These are phyloP conservation scores for Luffia ferchaultella DNA, from an alignment of 2,888 invertebrate species.

Conservation along the genomic window DNA sequence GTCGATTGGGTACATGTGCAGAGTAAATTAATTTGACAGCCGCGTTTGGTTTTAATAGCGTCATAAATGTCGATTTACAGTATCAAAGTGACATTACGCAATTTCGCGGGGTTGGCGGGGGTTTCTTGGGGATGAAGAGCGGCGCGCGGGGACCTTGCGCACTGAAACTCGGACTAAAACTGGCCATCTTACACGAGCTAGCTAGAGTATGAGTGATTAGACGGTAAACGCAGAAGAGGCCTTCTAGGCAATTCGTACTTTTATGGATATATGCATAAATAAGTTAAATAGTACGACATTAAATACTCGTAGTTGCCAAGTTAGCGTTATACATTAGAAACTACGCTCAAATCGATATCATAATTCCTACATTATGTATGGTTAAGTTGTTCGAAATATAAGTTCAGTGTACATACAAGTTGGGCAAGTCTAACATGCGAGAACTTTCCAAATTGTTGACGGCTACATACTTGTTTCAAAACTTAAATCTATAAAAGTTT, in stretches of 20 bases:
- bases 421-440: not conserved
- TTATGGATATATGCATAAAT: not conserved
- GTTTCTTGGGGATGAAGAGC: too few species aligned
- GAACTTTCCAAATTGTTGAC: not conserved
- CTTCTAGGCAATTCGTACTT: not conserved
- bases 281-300: not conserved
- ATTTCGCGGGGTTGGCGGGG: too few species aligned
- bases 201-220: not conserved
- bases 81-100: too few species aligned
- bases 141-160: not conserved
- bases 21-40: too few species aligned
- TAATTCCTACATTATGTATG: not conserved
- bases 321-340: not conserved
- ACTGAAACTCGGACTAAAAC: not conserved
- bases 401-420: not conserved
- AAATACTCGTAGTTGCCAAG: not conserved
- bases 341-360: not conserved
- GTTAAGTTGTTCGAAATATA: not conserved
- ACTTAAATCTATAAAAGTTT: not conserved
- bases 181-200: too few species aligned
- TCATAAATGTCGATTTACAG: too few species aligned
- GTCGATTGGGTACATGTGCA: too few species aligned
- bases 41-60: too few species aligned
- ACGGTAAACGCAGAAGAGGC: not conserved
- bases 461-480: not conserved